Base-by-base conservation (phyloP, 2,113 vertebrate species). In the Lampris megalopsis region DNA sequence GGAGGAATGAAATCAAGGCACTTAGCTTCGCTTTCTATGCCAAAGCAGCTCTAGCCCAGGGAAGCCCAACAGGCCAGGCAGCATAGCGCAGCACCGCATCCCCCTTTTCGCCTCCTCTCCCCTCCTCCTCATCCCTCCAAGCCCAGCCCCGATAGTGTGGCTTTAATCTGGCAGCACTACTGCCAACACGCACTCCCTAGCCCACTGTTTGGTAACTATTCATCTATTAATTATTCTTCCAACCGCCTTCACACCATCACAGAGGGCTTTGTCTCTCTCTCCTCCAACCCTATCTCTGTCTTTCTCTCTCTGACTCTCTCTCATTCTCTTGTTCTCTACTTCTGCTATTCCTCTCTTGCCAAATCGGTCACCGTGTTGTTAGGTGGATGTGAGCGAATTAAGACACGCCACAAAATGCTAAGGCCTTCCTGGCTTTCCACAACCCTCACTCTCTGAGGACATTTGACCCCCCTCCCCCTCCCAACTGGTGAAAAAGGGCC, bases 11-110 rank as follows among this genome's bases (percentile, higher is more conserved):
- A 86, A 81, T 72, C 83, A 86, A 89, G 88, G 90, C 90, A 90
- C 92, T 93, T 90, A 87, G 90, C 90, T 87, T 80, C 83, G 88
- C 84, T 90, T 92, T 88, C 80, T 89, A 88, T 91, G 94, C 93
- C 92, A 80, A 91, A 91, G 80, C 82, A 89, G 80, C 75, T 74
- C 48, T 69, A 83, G 84, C 75, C 49, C 72, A 81, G 87, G 82
- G 81, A 91, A 74, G 83, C 77, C 84, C 84, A 83, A 81, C 77
- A 79, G 86, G 64, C 77, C 86, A 87, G 68, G 71, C 24, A 79
- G 45, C 61, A 36, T 7, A 47, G 42, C 63, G 13, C 64, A 47
- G 24, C 62, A 7, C 62, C 4, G 35, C 40, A 10, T 10, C 35
- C 7, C 47, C 13, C 5, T 8, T 41, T 7, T 7, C 13, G 5